phyloP scores from a whole-genome alignment of 1,140 invertebrate species.

The Babylonia areolata region DNA sequence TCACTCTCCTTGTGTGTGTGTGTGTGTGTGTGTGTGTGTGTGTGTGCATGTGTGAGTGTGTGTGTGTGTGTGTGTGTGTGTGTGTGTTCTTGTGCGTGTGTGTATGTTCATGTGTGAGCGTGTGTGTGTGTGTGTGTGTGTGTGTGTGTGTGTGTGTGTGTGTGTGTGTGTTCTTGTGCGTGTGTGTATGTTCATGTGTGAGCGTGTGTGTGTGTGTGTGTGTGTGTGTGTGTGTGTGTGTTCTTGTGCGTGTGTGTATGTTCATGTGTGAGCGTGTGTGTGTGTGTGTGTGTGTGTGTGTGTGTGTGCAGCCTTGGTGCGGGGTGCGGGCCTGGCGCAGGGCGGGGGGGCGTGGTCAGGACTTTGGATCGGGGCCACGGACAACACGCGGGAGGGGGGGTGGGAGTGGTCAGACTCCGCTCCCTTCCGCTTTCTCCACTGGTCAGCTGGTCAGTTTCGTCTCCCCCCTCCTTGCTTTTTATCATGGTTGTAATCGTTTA shows the following conservation, averaged over 20 bases:
- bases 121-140: not conserved
- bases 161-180: not conserved
- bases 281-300: too few species aligned
- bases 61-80: too few species aligned
- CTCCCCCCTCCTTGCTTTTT: too few species aligned
- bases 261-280: too few species aligned
- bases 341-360: conserved; percentile 48
- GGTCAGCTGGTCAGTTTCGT: conserved; percentile 54
- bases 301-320: conserved; percentile 38
- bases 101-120: not conserved
- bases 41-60: too few species aligned
- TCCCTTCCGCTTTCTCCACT: conserved; percentile 59
- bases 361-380: conserved; percentile 65
- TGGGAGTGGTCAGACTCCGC: conserved; percentile 63
- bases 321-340: conserved; percentile 43
- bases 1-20: not conserved
- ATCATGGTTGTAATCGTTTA: not conserved
- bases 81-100: too few species aligned
- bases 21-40: not conserved
- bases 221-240: too few species aligned
- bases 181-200: too few species aligned
- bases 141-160: not conserved
- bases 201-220: too few species aligned
- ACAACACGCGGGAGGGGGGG: conserved; percentile 59
- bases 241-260: too few species aligned